Base-by-base conservation (phyloP, 2,797 vertebrate genomes). In the Ctenopoma multispine region DNA sequence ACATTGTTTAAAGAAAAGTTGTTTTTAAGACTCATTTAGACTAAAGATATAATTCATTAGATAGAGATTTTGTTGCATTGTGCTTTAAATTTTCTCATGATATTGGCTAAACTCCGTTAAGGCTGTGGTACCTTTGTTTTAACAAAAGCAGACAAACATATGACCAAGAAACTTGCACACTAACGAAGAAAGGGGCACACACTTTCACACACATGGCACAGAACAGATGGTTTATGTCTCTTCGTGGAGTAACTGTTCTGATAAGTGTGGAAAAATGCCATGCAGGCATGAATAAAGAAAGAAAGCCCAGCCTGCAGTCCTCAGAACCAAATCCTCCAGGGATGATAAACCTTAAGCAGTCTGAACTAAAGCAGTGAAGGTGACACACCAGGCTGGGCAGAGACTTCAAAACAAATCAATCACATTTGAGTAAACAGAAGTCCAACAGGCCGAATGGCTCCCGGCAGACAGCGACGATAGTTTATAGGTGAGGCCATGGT, bases 381-480 rank as follows among this genome's bases (percentile, higher is more conserved):
- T 7, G 24, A 77, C 65, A 59, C 31, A 21, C 21, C 14, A 23
- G 48, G 61, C 57, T 49, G 61, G 75, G 54, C 34, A 3, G 3
- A 23, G 29, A 56, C 65, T 63, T 80, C 73, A 75, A 69, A 84
- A 80, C 72, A 82, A 68, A 78, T 83, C 81, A 76, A 70, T 82
- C 75, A 73, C 51, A 20, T 61, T 21, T 43, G 61, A 62, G 65
- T 69, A 73, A 83, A 82, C 70, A 74, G 77, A 66, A 71, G 40
- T 65, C 62, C 3, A 75, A 72, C 72, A 31, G 63, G 57, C 55
- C 27, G 1, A 72, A 48, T 24, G 4, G 74, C 75, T 63, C 60
- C 54, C 56, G 73, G 69, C 72, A 64, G 73, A 80, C 51, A 49
- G 69, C 41, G 2, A 7, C 43, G 53, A 44, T 44, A 34, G 70